Evolutionary conservation across 2,797 vertebrate species (phyloP).

Genomic region (Siniperca obscura): DNA sequence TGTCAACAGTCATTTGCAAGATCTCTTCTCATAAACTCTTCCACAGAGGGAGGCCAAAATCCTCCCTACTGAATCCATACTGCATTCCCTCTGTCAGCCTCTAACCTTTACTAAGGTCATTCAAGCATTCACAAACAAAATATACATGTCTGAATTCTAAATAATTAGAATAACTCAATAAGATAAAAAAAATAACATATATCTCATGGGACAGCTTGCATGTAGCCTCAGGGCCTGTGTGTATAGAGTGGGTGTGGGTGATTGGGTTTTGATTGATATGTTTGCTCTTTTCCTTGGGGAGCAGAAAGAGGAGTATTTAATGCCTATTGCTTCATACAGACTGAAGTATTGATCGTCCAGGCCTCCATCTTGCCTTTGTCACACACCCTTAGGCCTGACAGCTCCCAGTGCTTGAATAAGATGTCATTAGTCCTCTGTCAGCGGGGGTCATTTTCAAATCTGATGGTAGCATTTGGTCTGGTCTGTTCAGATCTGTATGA

Average conservation of each 20-base stretch:
- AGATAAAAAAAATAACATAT: neutral
- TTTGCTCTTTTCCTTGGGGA: slow-evolving; percentile 67
- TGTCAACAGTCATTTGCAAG: slow-evolving; percentile 82
- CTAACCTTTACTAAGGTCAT: slow-evolving; percentile 54
- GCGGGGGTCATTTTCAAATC: slow-evolving; percentile 55
- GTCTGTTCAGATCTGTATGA: slow-evolving; percentile 16
- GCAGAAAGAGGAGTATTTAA: slow-evolving; percentile 75
- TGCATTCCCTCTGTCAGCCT: slow-evolving; percentile 11
- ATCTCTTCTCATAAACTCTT: slow-evolving; percentile 77
- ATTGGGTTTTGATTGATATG: slow-evolving; percentile 79
- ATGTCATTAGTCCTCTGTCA: slow-evolving; percentile 64
- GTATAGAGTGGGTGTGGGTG: slow-evolving; percentile 45
- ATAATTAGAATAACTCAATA: slow-evolving; percentile 23
- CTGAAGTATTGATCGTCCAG: slow-evolving; percentile 74
- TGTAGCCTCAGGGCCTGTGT: slow-evolving; percentile 38
- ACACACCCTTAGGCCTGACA: slow-evolving; percentile 70
- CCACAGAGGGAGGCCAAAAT: slow-evolving; percentile 55
- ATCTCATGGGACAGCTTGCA: slow-evolving; percentile 51
- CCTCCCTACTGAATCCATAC: slow-evolving; percentile 54
- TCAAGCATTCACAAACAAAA: slow-evolving; percentile 25
- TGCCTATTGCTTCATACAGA: slow-evolving; percentile 76
- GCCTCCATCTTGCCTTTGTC: slow-evolving; percentile 76
- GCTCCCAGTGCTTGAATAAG: slow-evolving; percentile 66
- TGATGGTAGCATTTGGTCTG: slow-evolving; percentile 31
- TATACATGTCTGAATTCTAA: slow-evolving; percentile 4